Base-by-base conservation (phyloP, 2,888 invertebrate genomes). In the Uloborus plumipes region DNA sequence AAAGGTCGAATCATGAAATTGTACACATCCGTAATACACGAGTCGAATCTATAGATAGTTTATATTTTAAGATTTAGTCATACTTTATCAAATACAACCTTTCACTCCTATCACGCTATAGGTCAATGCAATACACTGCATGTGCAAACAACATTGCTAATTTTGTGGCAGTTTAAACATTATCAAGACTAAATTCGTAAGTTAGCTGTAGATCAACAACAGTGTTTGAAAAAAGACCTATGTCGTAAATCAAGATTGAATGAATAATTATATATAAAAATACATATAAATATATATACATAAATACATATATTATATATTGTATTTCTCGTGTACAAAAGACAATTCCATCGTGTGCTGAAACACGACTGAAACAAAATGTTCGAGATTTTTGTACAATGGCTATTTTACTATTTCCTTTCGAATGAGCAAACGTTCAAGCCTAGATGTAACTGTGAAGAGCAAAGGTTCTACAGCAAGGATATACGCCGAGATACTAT, bases 381-480 rank as follows among this genome's bases (percentile, higher is more conserved):
- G 49, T 22, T 59, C 75, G 59, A 82, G 71, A 76, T 75, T 83
- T 81, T 83, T 83, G 67, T 83, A 83, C 76, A 73, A 69, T 61
- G 73, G 73, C 66, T 83, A 83, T 83, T 83, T 83, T 83, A 83
- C 61, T 83, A 83, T 76, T 81, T 82, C 66, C 47, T 77, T 83
- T 83, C 49, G 71, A 77, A 77, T 47, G 75, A 77, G 71, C 70
- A 81, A 71, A 69, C 49, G 81, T 81, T 75, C 70, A 81, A 80
- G 80, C 69, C n/a, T 80, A 53, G 62, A 20, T 39, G 22, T 51
- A 55, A 50, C 31, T 11, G 39, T 39, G 39, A 50, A 15, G 51
- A 47, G 59, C 39, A 47, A 70, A 67, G 14, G 49, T 16, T 59
- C 61, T 71, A 26, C 82, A 82, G 82, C 82, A 76, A 76, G 82